Percentiles rank a stretch among this genome's conserved stretches.
phyloP scores from a whole-genome alignment of 2,113 vertebrate species.

The Crotalus helleri region DNA sequence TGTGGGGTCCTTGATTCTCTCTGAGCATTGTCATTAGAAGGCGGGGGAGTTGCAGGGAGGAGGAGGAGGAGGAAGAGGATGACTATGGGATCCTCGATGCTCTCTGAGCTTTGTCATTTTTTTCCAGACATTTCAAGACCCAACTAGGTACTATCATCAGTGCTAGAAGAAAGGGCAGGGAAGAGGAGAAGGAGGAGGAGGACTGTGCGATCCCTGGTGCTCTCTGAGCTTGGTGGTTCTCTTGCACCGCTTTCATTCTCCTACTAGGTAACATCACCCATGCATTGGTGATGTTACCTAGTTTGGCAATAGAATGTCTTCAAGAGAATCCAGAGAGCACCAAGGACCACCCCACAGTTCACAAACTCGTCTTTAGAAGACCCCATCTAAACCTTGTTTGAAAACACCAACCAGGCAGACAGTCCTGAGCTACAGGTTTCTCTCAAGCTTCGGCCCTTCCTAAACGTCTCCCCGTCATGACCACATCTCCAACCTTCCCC shows the following conservation, averaged over 20 bases:
- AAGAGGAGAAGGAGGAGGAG: not conserved
- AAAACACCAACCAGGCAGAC: not conserved
- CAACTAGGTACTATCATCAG: no score
- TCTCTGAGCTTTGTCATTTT: no score
- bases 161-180: no score
- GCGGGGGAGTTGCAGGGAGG: no score
- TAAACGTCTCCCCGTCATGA: not conserved
- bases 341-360: not conserved
- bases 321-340: not conserved
- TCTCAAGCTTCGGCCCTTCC: accelerated
- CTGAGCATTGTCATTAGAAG: no score
- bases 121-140: no score
- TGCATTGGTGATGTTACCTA: not conserved
- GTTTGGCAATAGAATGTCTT: no score
- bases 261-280: no score
- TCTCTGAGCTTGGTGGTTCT: not conserved
- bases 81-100: no score
- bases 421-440: not conserved
- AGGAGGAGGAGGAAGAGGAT: no score
- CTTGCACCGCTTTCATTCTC: not conserved
- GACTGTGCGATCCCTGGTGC: not conserved
- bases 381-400: not conserved
- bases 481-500: not conserved
- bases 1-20: not conserved
- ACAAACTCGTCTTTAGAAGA: not conserved